Evolutionary conservation across 1,140 invertebrate genomes (phyloP), one percentile per base, ranked within the genome.

Genomic region (Nautilus pompilius): DNA sequence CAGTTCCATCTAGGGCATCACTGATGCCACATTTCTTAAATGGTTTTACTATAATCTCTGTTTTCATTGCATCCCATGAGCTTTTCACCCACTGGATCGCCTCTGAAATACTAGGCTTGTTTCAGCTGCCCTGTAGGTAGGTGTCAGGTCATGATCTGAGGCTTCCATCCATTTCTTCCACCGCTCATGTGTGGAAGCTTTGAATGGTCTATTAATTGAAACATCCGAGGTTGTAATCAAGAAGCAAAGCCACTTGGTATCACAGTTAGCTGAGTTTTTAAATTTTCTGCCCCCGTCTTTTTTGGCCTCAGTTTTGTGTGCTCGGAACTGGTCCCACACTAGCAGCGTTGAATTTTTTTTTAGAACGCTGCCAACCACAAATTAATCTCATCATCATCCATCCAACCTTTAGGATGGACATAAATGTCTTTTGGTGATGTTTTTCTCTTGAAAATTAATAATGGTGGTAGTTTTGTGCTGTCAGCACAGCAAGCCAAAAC

Each of bases 361-460:
- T 10, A 41, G n/a, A 41, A 41, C 8, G 36, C n/a, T 41, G 8
- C 36, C 8, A 41, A 41, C 36, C 36, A 41, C 8, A 41, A n/a
- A 8, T 41, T 41, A 8, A 41, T 41, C 8, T n/a, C 36, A 41
- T 41, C 36, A 10, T 41, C 8, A 41, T 41, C 36, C 36, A 41
- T 41, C 36, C 36, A 63, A 17, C 54, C 36, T 15, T 60, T 49
- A 22, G 8, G 4, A 28, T 60, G 55, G 17, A 46, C 46, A 49
- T 46, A 46, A 54, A 58, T 60, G 8, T 41, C 41, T 41, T 63
- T 66, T 48, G 53, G 68, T 22, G 69, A 29, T 22, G 36, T 65
- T 54, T 69, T 69, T 33, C 66, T 45, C 56, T 76, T 79, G 29
- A 79, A 79, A 33, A 78, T 70, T 17, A 76, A 45, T 48, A 68